These are phyloP conservation scores for Enteromius paludinosus DNA, from an alignment of 2,797 vertebrate species.

Conservation along the genomic window DNA sequence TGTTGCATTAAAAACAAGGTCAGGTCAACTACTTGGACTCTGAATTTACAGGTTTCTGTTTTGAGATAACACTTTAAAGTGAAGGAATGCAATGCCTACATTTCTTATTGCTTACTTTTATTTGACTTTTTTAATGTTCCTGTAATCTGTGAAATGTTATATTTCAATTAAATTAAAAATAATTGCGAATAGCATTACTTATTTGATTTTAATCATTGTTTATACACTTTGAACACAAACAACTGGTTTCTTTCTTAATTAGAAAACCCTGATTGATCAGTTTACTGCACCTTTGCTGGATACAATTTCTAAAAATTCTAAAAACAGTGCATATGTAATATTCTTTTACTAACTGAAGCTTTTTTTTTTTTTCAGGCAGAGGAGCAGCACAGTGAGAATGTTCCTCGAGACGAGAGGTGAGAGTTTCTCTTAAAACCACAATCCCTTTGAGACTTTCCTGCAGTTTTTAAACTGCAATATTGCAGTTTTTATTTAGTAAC, in stretches of 20 bases:
- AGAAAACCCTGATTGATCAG: too few species aligned
- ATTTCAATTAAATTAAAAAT: not conserved
- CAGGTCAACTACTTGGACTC: not conserved
- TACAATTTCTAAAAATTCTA: too few species aligned
- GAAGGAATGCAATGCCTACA: not conserved
- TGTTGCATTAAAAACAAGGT: not conserved
- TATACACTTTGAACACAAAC: too few species aligned
- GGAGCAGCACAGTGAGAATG: conserved; percentile 87
- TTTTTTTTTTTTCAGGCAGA: conserved; percentile 78
- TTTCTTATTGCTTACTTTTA: not conserved
- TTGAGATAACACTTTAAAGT: not conserved
- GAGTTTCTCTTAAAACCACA: conserved; percentile 20
- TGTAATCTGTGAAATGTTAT: not conserved
- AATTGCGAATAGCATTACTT: too few species aligned
- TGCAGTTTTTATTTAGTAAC: not conserved
- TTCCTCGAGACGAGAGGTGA: conserved; percentile 89
- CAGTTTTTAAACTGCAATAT: too few species aligned
- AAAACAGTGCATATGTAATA: not conserved
- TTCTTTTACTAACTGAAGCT: not conserved
- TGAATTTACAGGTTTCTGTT: not conserved
- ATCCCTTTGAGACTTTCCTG: not conserved
- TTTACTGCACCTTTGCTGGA: too few species aligned
- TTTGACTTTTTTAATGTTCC: not conserved
- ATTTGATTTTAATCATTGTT: too few species aligned
- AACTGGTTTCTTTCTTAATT: too few species aligned